phyloP scores from a whole-genome alignment of 2,888 invertebrate species.

The Ophion obscuratus region DNA sequence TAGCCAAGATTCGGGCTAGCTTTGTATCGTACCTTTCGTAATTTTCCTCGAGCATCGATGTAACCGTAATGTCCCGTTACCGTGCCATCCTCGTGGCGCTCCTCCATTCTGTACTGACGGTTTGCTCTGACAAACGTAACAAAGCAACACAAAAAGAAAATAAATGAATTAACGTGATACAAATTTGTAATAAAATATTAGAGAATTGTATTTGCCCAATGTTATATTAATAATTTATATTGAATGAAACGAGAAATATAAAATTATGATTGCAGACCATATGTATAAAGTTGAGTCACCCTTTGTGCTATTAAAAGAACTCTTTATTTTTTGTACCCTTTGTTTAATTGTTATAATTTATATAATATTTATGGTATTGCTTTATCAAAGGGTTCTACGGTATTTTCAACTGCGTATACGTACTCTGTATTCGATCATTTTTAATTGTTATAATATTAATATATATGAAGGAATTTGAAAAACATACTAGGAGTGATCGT shows the following conservation, averaged over 20 bases:
- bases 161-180: slow-evolving; percentile 22
- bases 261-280: not conserved
- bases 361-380: too few relatives aligned
- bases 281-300: not conserved
- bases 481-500: too few relatives aligned
- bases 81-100: slow-evolving; percentile 90
- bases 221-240: not conserved
- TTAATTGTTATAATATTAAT: too few relatives aligned
- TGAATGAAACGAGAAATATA: not conserved
- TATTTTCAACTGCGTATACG: too few relatives aligned
- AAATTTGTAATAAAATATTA: slow-evolving; percentile 46
- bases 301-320: not conserved
- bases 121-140: slow-evolving; percentile 86
- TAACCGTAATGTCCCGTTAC: slow-evolving; percentile 93
- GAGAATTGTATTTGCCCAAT: not conserved
- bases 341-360: not conserved
- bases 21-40: slow-evolving; percentile 90
- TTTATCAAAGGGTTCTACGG: too few relatives aligned
- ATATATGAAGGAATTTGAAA: too few relatives aligned
- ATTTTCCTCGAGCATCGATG: slow-evolving; percentile 90
- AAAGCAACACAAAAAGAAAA: slow-evolving; percentile 74
- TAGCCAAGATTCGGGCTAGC: slow-evolving; percentile 90
- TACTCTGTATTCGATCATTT: too few relatives aligned
- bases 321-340: not conserved
- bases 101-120: slow-evolving; percentile 92